These are phyloP conservation scores for Clistopyga incitator DNA, from an alignment of 2,888 invertebrate species.

Conservation along the genomic window DNA sequence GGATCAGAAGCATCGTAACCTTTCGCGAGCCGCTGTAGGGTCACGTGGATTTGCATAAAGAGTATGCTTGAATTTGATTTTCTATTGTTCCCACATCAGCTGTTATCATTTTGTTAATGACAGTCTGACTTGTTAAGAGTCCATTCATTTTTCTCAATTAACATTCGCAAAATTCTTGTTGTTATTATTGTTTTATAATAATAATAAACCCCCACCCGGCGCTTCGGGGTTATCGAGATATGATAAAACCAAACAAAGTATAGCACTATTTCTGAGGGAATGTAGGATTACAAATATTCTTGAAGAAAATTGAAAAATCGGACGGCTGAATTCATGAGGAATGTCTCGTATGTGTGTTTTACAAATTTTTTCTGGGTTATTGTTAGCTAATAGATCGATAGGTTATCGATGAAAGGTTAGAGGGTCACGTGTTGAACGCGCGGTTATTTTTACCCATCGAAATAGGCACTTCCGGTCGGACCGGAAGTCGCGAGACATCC, in stretches of 20 bases:
- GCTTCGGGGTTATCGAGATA: no score
- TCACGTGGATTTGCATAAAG: neutral
- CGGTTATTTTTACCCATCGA: neutral
- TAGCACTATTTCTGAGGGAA: no score
- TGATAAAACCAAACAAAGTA: no score
- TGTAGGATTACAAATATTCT: no score
- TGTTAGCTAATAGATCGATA: no score
- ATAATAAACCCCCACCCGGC: no score
- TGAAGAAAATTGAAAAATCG: no score
- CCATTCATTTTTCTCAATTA: neutral
- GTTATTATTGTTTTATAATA: neutral
- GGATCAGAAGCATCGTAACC: neutral
- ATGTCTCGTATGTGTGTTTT: no score
- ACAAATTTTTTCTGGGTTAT: no score
- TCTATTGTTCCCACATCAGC: neutral
- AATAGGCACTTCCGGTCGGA: constrained; percentile 18
- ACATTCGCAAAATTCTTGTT: neutral
- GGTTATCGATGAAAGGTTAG: neutral
- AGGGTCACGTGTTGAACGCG: neutral
- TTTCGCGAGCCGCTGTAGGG: no score
- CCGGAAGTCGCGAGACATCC: constrained; percentile 37
- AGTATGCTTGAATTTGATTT: neutral
- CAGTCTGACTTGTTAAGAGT: neutral
- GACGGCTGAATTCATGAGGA: no score
- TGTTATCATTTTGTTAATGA: neutral